A percentile compares a stretch with the other conserved stretches of the same genome.
phyloP scores from a whole-genome alignment of 2,888 invertebrate genomes.

The Mantis religiosa region DNA sequence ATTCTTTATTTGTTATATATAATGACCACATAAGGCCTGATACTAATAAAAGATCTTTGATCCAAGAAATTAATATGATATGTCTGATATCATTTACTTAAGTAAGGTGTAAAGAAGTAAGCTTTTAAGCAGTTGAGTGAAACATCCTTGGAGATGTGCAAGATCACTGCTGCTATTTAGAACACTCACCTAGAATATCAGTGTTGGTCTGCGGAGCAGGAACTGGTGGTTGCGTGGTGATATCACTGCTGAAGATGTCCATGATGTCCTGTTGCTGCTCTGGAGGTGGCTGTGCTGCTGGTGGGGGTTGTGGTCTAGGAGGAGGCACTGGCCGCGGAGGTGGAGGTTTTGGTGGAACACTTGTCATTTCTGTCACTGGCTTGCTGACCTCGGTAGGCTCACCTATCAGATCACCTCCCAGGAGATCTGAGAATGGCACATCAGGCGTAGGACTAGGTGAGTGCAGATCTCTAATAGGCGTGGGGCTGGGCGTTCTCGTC shows the following conservation, averaged over 20 bases:
- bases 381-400: not conserved
- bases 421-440: conserved; percentile 41
- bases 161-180: not conserved
- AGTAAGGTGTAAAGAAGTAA: too few species aligned
- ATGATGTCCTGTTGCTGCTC: conserved; percentile 33
- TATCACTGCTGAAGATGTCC: conserved; percentile 35
- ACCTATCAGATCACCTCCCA: conserved; percentile 9
- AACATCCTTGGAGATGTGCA: not conserved
- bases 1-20: too few species aligned
- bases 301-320: conserved; percentile 26
- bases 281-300: conserved; percentile 25
- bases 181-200: conserved; percentile 28
- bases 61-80: too few species aligned
- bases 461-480: conserved; percentile 74
- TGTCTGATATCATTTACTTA: too few species aligned
- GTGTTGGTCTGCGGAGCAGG: conserved; percentile 18
- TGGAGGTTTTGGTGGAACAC: conserved; percentile 27
- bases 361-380: not conserved
- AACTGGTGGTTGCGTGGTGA: conserved; percentile 13
- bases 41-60: too few species aligned
- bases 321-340: conserved; percentile 24
- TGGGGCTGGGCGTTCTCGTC: conserved; percentile 82
- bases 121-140: too few species aligned
- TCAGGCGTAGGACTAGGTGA: conserved; percentile 82
- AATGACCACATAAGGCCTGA: too few species aligned